Conservation (phyloP, 1,140 invertebrate species). For the Muscidifurax raptorellus region DNA sequence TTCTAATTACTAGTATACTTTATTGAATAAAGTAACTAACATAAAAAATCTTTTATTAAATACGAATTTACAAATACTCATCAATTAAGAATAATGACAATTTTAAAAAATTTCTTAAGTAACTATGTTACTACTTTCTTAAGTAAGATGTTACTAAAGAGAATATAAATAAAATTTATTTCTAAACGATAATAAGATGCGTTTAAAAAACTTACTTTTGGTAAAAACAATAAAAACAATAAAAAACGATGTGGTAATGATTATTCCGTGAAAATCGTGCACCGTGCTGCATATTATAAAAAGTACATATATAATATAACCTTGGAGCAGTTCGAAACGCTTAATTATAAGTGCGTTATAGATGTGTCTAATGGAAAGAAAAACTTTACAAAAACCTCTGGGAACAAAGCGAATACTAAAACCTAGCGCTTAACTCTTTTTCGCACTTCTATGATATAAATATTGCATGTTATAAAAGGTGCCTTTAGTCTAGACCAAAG, state of each 20-base stretch:
- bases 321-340: constrained; percentile 5
- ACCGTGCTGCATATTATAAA: neutral
- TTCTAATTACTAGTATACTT: neutral
- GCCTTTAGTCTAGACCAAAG: constrained; percentile 53
- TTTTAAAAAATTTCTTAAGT: constrained; percentile 22
- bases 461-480: constrained; percentile 49
- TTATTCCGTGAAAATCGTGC: constrained; percentile 20
- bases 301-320: neutral
- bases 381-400: constrained; percentile 28
- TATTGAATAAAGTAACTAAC: neutral
- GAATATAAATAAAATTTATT: neutral
- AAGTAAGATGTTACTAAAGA: neutral
- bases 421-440: constrained; percentile 41
- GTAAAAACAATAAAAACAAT: neutral
- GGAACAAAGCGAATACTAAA: constrained; percentile 46
- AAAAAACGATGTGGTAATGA: neutral
- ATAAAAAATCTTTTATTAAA: neutral
- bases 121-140: constrained; percentile 16
- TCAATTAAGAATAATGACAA: neutral
- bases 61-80: constrained; percentile 9
- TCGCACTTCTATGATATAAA: constrained; percentile 40
- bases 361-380: neutral
- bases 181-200: too few species aligned
- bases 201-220: neutral
- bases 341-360: neutral